Evolutionary conservation across 2,113 vertebrate species (phyloP).

Genomic region (Python bivittatus): DNA sequence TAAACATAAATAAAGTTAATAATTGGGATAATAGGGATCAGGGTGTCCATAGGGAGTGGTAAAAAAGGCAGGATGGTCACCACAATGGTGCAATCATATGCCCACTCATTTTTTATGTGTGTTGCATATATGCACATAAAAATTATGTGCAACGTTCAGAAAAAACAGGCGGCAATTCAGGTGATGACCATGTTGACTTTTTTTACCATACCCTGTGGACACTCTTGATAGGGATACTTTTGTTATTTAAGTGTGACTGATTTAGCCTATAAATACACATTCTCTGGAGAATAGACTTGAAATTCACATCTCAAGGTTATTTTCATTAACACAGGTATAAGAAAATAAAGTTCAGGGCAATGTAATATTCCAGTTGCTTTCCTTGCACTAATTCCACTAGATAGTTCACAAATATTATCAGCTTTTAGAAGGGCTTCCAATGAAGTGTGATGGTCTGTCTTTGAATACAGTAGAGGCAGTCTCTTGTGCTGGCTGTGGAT

Average conservation of each 20-base stretch:
- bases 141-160: not conserved
- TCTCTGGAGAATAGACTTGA: conserved; percentile 18
- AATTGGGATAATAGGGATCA: not conserved
- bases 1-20: not conserved
- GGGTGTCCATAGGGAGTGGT: not conserved
- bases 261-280: conserved; percentile 7
- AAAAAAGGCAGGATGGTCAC: not conserved
- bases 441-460: not conserved
- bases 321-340: conserved; percentile 48
- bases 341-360: not conserved
- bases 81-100: not conserved
- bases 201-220: not conserved
- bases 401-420: not conserved
- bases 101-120: not conserved
- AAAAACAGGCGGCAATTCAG: not conserved
- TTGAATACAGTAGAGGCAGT: not conserved
- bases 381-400: conserved; percentile 56
- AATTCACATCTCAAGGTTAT: not conserved
- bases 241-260: not conserved
- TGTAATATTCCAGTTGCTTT: conserved; percentile 7
- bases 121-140: not conserved
- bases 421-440: not conserved
- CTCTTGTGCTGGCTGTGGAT: not conserved
- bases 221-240: conserved; percentile 8
- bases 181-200: not conserved